These are phyloP conservation scores for Drosophila greeni DNA, from an alignment of 2,888 invertebrate genomes.

Conservation along the genomic window DNA sequence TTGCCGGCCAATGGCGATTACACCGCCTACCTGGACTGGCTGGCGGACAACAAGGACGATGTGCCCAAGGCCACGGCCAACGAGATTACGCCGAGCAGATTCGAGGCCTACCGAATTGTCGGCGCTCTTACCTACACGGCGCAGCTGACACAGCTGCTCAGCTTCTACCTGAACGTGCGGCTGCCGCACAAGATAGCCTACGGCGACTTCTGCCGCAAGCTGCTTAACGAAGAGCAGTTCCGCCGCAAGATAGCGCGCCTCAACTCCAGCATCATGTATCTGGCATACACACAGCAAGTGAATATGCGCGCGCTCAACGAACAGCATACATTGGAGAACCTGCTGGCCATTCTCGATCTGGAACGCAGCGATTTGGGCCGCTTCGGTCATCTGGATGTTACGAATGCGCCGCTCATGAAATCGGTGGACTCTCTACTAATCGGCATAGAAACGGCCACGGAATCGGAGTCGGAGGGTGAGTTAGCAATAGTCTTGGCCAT, in stretches of 20 bases:
- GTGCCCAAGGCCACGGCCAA: constrained; percentile 78
- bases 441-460: constrained; percentile 83
- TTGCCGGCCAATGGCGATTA: constrained; percentile 91
- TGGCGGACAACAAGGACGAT: constrained; percentile 81
- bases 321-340: constrained; percentile 85
- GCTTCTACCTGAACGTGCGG: constrained; percentile 89
- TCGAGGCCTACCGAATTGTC: constrained; percentile 86
- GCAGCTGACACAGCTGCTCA: constrained; percentile 89
- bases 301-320: constrained; percentile 83
- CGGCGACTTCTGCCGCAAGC: constrained; percentile 84
- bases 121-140: constrained; percentile 92
- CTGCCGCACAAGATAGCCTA: constrained; percentile 87
- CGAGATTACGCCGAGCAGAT: constrained; percentile 82
- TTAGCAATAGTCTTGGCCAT: too few relatives aligned
- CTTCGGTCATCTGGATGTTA: constrained; percentile 82
- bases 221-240: constrained; percentile 85
- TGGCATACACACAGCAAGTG: constrained; percentile 88
- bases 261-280: constrained; percentile 88
- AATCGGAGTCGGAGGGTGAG: constrained; percentile 84
- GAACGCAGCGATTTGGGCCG: constrained; percentile 85
- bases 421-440: constrained; percentile 83
- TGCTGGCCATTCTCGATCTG: constrained; percentile 84
- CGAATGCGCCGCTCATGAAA: constrained; percentile 76
- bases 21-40: constrained; percentile 87
- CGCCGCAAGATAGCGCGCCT: constrained; percentile 86